Evolutionary conservation across 2,797 vertebrate genomes (phyloP).

Genomic region (Eulemur albifrons): DNA sequence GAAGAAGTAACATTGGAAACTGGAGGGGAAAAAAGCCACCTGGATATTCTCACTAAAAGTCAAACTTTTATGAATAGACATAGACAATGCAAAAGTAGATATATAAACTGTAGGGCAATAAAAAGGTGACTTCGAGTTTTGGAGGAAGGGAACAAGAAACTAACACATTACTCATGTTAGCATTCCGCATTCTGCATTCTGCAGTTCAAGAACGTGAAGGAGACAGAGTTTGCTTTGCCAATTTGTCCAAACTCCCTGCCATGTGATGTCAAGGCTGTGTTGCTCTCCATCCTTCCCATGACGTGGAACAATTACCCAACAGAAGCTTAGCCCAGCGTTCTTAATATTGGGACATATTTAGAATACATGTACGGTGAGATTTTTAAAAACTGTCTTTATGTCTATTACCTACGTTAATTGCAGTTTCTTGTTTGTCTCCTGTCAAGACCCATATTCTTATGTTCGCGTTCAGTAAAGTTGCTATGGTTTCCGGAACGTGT

Average conservation of each 20-base stretch:
- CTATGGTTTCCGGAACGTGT: constrained; percentile 96
- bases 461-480: constrained; percentile 94
- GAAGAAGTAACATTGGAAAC: not conserved
- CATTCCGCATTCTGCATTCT: not conserved
- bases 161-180: not conserved
- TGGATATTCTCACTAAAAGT: not conserved
- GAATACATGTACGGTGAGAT: not conserved
- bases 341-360: not conserved
- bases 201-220: not conserved
- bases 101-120: not conserved
- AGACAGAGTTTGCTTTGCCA: not conserved
- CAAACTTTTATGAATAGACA: not conserved
- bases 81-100: not conserved
- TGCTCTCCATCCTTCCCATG: not conserved
- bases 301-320: not conserved
- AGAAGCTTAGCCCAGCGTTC: not conserved
- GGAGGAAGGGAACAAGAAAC: not conserved
- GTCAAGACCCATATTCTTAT: constrained; percentile 99
- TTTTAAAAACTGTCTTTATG: not conserved
- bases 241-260: not conserved
- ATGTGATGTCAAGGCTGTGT: not conserved
- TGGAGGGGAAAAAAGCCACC: not conserved
- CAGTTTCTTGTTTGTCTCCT: constrained; percentile 98
- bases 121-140: not conserved
- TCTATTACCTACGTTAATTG: constrained; percentile 93